Evolutionary conservation across 2,888 invertebrate genomes (phyloP).

Genomic region (Trichopria drosophilae): DNA sequence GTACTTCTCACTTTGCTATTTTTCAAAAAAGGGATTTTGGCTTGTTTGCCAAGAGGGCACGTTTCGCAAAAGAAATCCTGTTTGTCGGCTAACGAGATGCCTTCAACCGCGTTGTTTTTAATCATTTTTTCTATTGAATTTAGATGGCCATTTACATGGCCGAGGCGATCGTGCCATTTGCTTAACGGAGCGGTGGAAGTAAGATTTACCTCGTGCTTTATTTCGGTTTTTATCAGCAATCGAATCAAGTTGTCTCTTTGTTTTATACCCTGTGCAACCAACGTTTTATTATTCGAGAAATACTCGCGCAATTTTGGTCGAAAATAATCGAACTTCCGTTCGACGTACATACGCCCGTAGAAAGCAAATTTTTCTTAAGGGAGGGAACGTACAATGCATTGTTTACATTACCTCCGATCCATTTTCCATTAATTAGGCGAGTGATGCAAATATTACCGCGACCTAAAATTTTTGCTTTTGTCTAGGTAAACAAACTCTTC

Average conservation of each 20-base stretch:
- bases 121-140: slow-evolving; percentile 13
- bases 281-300: slow-evolving; percentile 13
- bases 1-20: too few relatives aligned
- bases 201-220: slow-evolving; percentile 1
- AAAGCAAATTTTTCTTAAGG: slow-evolving; percentile 12
- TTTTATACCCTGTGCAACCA: slow-evolving; percentile 22
- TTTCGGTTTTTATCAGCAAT: slow-evolving; percentile 16
- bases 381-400: slow-evolving; percentile 25
- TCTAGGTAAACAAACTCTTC: slow-evolving; percentile 18
- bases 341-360: slow-evolving; percentile 9
- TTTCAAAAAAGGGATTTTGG: slow-evolving; percentile 1
- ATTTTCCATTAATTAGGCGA: slow-evolving; percentile 12
- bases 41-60: slow-evolving; percentile 6
- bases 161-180: slow-evolving; percentile 11
- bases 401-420: slow-evolving; percentile 15
- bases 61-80: slow-evolving; percentile 11
- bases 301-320: slow-evolving; percentile 1
- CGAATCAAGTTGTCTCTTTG: slow-evolving; percentile 17
- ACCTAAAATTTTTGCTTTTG: too few relatives aligned
- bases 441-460: slow-evolving; percentile 21
- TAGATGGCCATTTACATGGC: slow-evolving; percentile 4
- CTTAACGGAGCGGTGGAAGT: slow-evolving; percentile 2
- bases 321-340: slow-evolving; percentile 12
- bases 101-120: slow-evolving; percentile 11
- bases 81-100: not conserved